Evolutionary conservation across 1,140 invertebrate genomes (phyloP).

Genomic region (Macrotrachela quadricornifera): DNA sequence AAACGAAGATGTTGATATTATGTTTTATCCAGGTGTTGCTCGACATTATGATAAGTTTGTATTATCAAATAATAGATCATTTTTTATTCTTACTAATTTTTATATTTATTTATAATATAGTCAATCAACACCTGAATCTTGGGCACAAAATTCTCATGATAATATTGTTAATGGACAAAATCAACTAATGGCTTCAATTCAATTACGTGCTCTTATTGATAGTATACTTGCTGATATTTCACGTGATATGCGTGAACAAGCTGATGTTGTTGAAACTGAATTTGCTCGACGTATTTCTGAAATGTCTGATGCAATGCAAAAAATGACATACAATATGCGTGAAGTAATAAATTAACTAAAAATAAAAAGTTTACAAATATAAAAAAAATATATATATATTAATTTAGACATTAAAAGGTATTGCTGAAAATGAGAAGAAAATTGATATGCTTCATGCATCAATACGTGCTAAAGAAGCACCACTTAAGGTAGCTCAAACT

Average conservation of each 20-base stretch:
- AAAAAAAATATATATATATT: too few species aligned
- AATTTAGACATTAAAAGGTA: slow-evolving; percentile 21
- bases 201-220: slow-evolving; percentile 28
- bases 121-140: slow-evolving; percentile 31
- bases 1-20: slow-evolving; percentile 28
- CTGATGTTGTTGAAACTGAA: slow-evolving; percentile 24
- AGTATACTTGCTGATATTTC: slow-evolving; percentile 29
- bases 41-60: slow-evolving; percentile 31
- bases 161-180: slow-evolving; percentile 29
- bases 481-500: slow-evolving; percentile 31
- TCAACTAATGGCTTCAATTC: slow-evolving; percentile 30
- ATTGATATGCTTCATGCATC: slow-evolving; percentile 24
- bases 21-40: slow-evolving; percentile 29
- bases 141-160: slow-evolving; percentile 31
- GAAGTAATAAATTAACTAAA: too few species aligned
- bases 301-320: slow-evolving; percentile 21
- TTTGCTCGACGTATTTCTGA: slow-evolving; percentile 25
- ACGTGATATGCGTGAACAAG: slow-evolving; percentile 29
- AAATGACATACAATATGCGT: too few species aligned
- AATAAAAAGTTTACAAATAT: too few species aligned
- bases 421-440: slow-evolving; percentile 25
- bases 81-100: background rate
- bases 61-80: background rate
- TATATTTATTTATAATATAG: slow-evolving; percentile 10
- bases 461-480: slow-evolving; percentile 28